Evolutionary conservation across 2,797 vertebrate species (phyloP), one percentile per base, ranked within the genome.

Genomic region (Oreochromis mossambicus): DNA sequence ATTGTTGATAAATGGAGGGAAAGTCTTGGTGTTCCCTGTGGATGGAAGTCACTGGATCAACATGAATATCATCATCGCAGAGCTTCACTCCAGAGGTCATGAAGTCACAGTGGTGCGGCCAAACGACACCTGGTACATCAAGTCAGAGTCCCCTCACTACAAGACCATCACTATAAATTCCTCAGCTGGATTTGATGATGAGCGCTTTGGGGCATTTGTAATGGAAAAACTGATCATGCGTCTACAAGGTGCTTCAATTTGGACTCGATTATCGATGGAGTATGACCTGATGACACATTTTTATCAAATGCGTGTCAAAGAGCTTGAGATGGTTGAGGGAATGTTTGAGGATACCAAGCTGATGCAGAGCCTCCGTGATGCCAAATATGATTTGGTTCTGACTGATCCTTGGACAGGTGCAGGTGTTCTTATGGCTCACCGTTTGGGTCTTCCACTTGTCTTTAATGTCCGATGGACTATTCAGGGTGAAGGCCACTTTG

Each of bases 11-110:
- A n/a, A n/a, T n/a, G n/a, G n/a, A n/a, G n/a, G n/a, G n/a, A n/a
- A n/a, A n/a, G n/a, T n/a, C 36, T 51, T 94, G 83, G 91, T 96
- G 26, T 88, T 90, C 19, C 93, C 94, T 1, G 0, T 88, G 2
- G 95, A 93, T 14, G 92, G 94, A 75, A 95, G 94, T 50, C 95
- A 95, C 85, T 96, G 95, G 94, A 3, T 96, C 82, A 96, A 96
- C 88, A 95, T 95, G 94, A 92, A 94, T 1, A 77, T 94, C 77
- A 68, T 94, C 1, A 41, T 95, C 1, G 83, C 87, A 46, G 93
- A 92, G 41, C 92, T 96, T 46, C 84, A 95, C 66, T 34, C 87
- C 58, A 85, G 86, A 58, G 95, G 94, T 32, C 95, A 95, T 46
- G 79, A 87, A 19, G 8, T 95, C 52, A 94, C 93, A 1, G 88